phyloP scores from a whole-genome alignment of 2,888 invertebrate species.

The Syrista parreyssii region DNA sequence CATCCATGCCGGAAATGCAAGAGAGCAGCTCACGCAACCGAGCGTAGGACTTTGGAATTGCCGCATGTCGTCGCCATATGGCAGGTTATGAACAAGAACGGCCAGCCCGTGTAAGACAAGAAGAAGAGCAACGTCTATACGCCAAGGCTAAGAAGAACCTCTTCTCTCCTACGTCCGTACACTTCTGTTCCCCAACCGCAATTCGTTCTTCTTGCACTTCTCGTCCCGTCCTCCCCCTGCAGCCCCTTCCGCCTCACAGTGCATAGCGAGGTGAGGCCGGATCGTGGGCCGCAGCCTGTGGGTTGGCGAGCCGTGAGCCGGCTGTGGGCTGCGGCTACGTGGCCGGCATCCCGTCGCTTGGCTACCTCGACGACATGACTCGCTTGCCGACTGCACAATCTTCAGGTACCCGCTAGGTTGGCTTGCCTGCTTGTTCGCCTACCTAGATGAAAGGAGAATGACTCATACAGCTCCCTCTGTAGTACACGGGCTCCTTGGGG shows the following conservation, averaged over 20 bases:
- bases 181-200: neutral
- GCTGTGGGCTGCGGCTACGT: conserved; percentile 25
- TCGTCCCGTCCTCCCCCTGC: neutral
- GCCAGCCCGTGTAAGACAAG: neutral
- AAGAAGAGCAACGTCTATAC: neutral
- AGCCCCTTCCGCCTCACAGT: neutral
- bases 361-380: conserved; percentile 36
- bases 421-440: conserved; percentile 32
- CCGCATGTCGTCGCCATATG: conserved; percentile 36
- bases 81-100: conserved; percentile 13
- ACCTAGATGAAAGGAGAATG: conserved; percentile 42
- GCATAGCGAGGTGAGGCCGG: conserved; percentile 2
- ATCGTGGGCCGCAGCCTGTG: conserved; percentile 16
- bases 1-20: conserved; percentile 3
- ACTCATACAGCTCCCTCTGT: conserved; percentile 31
- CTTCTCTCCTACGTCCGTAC: neutral
- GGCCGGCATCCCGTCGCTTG: conserved; percentile 41
- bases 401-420: conserved; percentile 36
- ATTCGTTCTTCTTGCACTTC: neutral
- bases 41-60: conserved; percentile 25
- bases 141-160: neutral
- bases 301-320: conserved; percentile 2
- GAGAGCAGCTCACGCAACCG: conserved; percentile 3
- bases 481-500: conserved; percentile 28
- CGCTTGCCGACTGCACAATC: conserved; percentile 32